Conservation (phyloP, 2,113 vertebrate species). For the Paramormyrops kingsleyae region DNA sequence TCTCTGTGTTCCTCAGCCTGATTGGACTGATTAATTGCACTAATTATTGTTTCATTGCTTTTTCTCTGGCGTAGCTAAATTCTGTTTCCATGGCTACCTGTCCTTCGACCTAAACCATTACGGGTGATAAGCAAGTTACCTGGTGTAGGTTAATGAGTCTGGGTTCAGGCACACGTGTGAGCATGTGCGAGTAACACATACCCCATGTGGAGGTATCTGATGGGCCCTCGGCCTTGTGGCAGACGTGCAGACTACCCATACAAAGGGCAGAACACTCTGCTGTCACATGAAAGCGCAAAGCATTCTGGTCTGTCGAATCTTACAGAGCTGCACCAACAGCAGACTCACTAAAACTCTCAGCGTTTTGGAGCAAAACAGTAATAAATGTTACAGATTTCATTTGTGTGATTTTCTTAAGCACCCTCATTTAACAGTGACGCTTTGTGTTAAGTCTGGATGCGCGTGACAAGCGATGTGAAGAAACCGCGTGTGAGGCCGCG, state of each 20-base stretch:
- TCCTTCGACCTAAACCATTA: neutral
- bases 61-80: neutral
- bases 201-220: neutral
- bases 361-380: neutral
- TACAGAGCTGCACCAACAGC: neutral
- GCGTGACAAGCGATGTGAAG: neutral
- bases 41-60: neutral
- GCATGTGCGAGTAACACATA: neutral
- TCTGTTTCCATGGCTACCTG: neutral
- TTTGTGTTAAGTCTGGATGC: neutral
- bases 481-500: neutral
- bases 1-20: neutral
- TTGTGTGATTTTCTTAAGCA: neutral
- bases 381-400: neutral
- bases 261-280: neutral
- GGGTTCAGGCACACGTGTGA: neutral
- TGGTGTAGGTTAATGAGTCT: neutral
- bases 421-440: neutral
- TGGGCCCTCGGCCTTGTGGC: neutral
- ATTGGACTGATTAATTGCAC: neutral
- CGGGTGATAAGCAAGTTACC: neutral
- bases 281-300: slow-evolving; percentile 72
- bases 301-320: slow-evolving; percentile 16
- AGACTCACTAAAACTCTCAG: neutral
- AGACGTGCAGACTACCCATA: neutral